These are phyloP conservation scores for Chironomus tepperi DNA, from an alignment of 1,140 invertebrate species.

Conservation along the genomic window DNA sequence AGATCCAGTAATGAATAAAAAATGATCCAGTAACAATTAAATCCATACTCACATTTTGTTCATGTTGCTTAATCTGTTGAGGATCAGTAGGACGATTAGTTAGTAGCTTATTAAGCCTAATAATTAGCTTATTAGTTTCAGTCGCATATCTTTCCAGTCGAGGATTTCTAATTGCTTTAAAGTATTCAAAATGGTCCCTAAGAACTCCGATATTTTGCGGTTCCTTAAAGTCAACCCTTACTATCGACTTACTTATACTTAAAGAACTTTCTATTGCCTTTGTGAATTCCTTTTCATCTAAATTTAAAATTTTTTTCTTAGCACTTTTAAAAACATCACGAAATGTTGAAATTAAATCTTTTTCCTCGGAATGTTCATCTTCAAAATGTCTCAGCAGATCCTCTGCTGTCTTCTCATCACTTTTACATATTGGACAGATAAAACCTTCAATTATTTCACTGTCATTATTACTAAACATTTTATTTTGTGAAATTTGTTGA, in stretches of 20 bases:
- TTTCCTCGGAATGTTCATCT: constrained; percentile 77
- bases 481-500: not conserved
- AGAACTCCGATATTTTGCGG: constrained; percentile 57
- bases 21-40: constrained; percentile 24
- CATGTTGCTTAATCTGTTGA: constrained; percentile 71
- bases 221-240: constrained; percentile 43
- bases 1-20: not conserved
- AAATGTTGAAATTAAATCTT: constrained; percentile 80
- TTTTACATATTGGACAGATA: constrained; percentile 86
- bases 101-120: constrained; percentile 86
- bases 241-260: constrained; percentile 32
- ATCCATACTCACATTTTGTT: constrained; percentile 45
- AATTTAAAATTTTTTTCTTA: constrained; percentile 78
- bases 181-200: constrained; percentile 64
- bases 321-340: constrained; percentile 85
- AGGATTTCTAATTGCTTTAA: constrained; percentile 61
- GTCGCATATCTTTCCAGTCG: constrained; percentile 79
- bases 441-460: constrained; percentile 79
- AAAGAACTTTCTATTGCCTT: constrained; percentile 46
- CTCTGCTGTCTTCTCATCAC: constrained; percentile 72
- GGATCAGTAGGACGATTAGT: constrained; percentile 72
- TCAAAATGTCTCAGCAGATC: constrained; percentile 83
- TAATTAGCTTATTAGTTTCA: constrained; percentile 92
- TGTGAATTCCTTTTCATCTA: constrained; percentile 55
- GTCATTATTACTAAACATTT: constrained; percentile 32